Percentiles rank a stretch among this genome's conserved stretches.
These are phyloP conservation scores for Pogona vitticeps DNA, from an alignment of 2,113 vertebrate species.

Conservation along the genomic window DNA sequence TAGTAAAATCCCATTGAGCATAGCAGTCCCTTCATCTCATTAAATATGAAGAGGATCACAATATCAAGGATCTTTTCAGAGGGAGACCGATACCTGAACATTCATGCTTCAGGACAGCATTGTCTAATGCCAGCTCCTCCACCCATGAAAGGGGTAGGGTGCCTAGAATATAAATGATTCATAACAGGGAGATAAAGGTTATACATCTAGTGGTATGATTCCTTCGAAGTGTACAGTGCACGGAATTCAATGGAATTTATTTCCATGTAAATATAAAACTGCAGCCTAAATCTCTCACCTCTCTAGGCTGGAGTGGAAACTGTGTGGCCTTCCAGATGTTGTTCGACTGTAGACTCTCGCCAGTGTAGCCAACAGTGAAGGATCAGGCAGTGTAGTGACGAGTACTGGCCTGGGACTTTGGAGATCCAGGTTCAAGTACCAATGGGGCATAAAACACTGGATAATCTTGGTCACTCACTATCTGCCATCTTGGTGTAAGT, in stretches of 20 bases:
- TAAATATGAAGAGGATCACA: neutral
- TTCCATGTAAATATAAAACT: neutral
- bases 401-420: too few species aligned
- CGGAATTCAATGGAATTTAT: neutral
- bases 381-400: too few species aligned
- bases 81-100: neutral
- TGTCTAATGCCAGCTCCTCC: neutral
- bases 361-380: too few species aligned
- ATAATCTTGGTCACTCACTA: too few species aligned
- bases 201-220: neutral
- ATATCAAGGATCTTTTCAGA: neutral
- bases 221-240: neutral
- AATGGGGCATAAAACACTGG: too few species aligned
- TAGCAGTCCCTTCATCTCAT: neutral
- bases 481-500: too few species aligned
- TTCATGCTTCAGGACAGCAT: neutral
- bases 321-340: neutral
- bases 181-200: neutral
- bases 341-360: neutral
- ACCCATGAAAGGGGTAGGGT: neutral
- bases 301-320: neutral
- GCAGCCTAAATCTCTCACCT: neutral
- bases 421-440: too few species aligned
- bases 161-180: too few species aligned
- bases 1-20: neutral